Conservation (phyloP, 2,113 vertebrate species). For the Lamprotornis superbus region DNA sequence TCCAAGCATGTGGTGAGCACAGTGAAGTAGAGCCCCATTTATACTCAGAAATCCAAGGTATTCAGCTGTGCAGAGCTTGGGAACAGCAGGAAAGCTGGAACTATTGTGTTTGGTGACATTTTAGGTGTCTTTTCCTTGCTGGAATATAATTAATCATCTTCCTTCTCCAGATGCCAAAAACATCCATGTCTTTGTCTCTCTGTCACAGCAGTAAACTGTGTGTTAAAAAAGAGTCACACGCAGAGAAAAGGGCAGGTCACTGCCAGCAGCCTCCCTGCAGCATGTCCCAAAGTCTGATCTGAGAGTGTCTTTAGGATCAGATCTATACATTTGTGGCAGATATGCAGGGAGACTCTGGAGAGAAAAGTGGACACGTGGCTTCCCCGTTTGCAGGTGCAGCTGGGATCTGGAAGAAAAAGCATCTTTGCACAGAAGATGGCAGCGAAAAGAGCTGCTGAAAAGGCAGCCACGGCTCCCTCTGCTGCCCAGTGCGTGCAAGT, state of each 20-base stretch:
- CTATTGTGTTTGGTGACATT: neutral
- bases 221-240: neutral
- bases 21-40: slow-evolving; percentile 2
- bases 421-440: slow-evolving; percentile 95
- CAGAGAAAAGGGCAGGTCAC: neutral
- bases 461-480: neutral
- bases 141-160: neutral
- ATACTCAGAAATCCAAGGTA: slow-evolving; percentile 25
- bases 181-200: neutral
- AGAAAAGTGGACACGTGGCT: neutral
- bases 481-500: neutral
- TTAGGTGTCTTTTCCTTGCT: neutral
- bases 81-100: neutral
- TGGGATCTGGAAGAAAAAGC: slow-evolving; percentile 79
- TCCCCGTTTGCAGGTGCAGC: slow-evolving; percentile 54
- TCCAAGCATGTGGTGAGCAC: slow-evolving; percentile 9
- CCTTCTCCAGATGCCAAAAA: neutral
- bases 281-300: neutral
- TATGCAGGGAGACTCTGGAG: neutral
- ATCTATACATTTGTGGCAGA: neutral
- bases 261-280: neutral
- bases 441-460: slow-evolving; percentile 77
- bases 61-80: neutral
- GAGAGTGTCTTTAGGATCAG: neutral
- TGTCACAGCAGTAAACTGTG: neutral